Percentiles rank a stretch among this genome's conserved stretches.
phyloP scores from a whole-genome alignment of 2,113 vertebrate genomes.

The Amia ocellicauda region DNA sequence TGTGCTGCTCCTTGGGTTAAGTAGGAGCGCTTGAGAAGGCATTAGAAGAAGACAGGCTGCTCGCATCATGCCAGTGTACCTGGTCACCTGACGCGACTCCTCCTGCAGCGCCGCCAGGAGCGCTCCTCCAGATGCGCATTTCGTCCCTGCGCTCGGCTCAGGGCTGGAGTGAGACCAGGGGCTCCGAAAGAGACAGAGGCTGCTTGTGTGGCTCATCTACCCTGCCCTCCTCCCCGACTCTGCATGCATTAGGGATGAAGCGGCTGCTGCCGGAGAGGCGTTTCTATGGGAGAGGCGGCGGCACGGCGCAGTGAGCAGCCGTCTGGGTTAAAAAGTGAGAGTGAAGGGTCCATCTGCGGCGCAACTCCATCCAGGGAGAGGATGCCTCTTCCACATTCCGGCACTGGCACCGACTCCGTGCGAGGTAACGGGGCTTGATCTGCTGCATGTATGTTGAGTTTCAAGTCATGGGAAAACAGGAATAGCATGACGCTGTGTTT shows the following conservation, averaged over 20 bases:
- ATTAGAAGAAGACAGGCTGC: no score
- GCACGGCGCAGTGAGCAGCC: slow-evolving; percentile 36
- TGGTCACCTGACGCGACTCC: slow-evolving; percentile 53
- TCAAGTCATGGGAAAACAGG: no score
- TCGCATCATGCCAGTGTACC: slow-evolving; percentile 27
- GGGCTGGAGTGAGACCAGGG: slow-evolving; percentile 33
- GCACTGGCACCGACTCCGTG: slow-evolving; percentile 26
- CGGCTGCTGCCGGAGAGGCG: slow-evolving; percentile 43
- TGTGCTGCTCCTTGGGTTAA: no score
- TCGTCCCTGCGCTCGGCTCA: background rate
- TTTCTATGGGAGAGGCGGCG: slow-evolving; percentile 45
- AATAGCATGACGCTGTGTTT: no score
- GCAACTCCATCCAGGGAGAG: slow-evolving; percentile 43
- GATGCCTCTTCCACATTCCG: slow-evolving; percentile 39
- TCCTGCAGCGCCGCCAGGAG: slow-evolving; percentile 48
- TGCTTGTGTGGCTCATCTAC: slow-evolving; percentile 19
- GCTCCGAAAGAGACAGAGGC: slow-evolving; percentile 36
- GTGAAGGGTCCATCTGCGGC: slow-evolving; percentile 37
- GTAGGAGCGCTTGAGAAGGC: no score
- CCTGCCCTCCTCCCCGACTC: slow-evolving; percentile 39
- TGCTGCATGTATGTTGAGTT: no score
- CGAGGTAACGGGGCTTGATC: slow-evolving; percentile 53
- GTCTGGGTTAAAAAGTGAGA: slow-evolving; percentile 52
- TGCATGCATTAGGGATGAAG: slow-evolving; percentile 69
- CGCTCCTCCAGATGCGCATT: background rate